phyloP scores from a whole-genome alignment of 2,113 vertebrate species.

The Sphyrna mokarran region DNA sequence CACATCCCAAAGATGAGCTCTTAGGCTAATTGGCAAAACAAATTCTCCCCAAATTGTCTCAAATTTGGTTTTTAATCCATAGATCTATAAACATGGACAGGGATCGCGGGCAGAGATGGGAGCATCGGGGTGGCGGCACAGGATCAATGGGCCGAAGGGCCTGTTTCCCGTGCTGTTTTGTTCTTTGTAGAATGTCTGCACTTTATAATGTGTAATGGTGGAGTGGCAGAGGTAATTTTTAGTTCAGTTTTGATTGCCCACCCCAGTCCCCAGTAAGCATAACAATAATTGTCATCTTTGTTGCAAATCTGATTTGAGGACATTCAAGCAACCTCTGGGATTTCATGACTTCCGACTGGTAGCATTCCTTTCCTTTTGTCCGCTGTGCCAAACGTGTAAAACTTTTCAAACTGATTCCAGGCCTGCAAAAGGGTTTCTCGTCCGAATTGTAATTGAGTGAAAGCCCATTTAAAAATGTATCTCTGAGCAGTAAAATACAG shows the following conservation, averaged over 20 bases:
- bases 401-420: neutral
- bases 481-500: neutral
- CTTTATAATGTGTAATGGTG: neutral
- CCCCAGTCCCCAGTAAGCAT: too few species aligned
- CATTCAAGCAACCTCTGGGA: neutral
- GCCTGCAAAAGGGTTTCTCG: neutral
- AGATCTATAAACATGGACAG: too few species aligned
- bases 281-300: neutral
- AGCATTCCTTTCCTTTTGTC: neutral
- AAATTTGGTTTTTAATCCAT: too few species aligned
- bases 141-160: too few species aligned
- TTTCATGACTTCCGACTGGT: neutral
- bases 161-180: too few species aligned
- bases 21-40: too few species aligned
- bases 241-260: neutral
- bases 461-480: neutral
- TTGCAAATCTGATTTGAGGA: neutral
- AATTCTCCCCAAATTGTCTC: too few species aligned
- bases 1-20: too few species aligned
- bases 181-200: neutral
- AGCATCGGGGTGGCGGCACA: too few species aligned
- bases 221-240: neutral
- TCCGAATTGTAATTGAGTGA: neutral
- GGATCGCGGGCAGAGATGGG: too few species aligned
- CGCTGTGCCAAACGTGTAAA: neutral